A percentile compares a stretch with the other conserved stretches of the same genome.
Evolutionary conservation across 2,797 vertebrate genomes (phyloP).

Genomic region (Poeciliopsis infans): DNA sequence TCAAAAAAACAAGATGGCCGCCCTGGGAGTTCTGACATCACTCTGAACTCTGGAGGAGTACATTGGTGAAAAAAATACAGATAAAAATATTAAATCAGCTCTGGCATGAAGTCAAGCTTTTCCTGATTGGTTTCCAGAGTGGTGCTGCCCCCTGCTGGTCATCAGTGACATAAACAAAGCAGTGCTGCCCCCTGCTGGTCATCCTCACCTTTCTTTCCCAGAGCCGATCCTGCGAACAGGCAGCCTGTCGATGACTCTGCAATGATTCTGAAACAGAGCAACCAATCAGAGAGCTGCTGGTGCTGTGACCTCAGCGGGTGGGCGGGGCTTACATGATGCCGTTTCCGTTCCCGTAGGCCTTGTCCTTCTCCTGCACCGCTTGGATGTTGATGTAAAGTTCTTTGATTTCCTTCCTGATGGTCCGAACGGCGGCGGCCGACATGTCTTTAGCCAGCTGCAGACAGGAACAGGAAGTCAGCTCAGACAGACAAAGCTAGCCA

Average conservation of each 20-base stretch:
- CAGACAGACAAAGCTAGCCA: neutral
- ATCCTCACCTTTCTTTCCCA: constrained; percentile 93
- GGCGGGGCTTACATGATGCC: constrained; percentile 90
- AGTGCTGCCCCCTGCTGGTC: constrained; percentile 26
- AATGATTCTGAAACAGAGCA: constrained; percentile 82
- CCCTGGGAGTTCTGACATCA: too few species aligned
- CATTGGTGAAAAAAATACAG: too few species aligned
- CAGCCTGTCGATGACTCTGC: constrained; percentile 96
- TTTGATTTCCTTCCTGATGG: constrained; percentile 93
- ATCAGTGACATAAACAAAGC: too few species aligned
- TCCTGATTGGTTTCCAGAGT: neutral
- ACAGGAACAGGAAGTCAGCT: neutral
- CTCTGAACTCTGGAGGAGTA: too few species aligned
- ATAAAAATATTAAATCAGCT: too few species aligned
- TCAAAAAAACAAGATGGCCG: too few species aligned
- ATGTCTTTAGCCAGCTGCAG: constrained; percentile 95
- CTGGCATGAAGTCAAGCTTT: too few species aligned
- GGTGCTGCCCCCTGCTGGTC: neutral
- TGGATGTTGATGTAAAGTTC: constrained; percentile 93
- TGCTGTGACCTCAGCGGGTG: neutral
- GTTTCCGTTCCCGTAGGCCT: constrained; percentile 89
- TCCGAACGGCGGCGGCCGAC: constrained; percentile 88
- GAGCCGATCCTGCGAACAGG: constrained; percentile 92
- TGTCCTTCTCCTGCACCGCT: constrained; percentile 89
- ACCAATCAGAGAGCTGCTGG: constrained; percentile 23